Conservation (phyloP, 2,113 vertebrate genomes). For the Nycticebus coucang region DNA sequence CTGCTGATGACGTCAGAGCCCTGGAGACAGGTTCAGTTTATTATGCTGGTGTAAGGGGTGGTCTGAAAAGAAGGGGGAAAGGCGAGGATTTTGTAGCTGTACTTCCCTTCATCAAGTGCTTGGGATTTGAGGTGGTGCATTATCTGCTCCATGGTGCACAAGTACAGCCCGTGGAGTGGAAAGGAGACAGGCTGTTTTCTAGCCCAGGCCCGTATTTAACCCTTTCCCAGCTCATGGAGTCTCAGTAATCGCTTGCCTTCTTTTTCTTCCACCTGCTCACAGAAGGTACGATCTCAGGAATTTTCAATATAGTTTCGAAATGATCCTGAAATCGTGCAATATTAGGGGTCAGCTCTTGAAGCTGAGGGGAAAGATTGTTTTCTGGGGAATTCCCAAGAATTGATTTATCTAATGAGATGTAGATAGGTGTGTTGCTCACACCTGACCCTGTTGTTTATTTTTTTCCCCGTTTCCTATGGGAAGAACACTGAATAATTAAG, state of each 20-base stretch:
- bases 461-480: neutral
- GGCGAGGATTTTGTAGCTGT: neutral
- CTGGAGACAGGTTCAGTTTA: neutral
- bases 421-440: slow-evolving; percentile 57
- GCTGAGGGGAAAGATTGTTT: slow-evolving; percentile 21
- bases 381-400: slow-evolving; percentile 58
- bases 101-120: slow-evolving; percentile 19
- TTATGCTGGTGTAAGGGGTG: neutral
- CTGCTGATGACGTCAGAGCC: neutral
- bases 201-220: neutral
- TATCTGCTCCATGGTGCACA: neutral
- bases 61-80: neutral
- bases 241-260: slow-evolving; percentile 52
- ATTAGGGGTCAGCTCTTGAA: slow-evolving; percentile 33
- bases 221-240: neutral
- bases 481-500: slow-evolving; percentile 43
- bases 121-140: neutral
- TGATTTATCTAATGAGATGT: slow-evolving; percentile 70
- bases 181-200: neutral
- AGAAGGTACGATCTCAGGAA: slow-evolving; percentile 21
- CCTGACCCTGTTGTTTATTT: slow-evolving; percentile 28
- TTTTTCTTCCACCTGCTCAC: slow-evolving; percentile 8
- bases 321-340: slow-evolving; percentile 43
- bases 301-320: slow-evolving; percentile 58
- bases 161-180: neutral